Evolutionary conservation across 1,140 invertebrate genomes (phyloP).

Genomic region (Anastrepha ludens): DNA sequence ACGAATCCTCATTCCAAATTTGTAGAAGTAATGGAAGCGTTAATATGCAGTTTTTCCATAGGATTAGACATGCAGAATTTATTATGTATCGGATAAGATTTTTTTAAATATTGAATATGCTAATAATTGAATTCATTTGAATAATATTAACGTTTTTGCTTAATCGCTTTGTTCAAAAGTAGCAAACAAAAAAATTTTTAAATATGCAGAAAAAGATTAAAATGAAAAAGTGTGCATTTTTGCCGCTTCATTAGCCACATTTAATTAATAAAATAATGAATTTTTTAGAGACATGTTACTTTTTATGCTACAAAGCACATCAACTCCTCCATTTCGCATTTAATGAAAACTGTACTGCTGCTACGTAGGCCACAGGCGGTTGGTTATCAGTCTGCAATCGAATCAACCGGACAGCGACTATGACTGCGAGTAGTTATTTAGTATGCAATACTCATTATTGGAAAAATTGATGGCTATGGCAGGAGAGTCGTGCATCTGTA

Average conservation of each 20-base stretch:
- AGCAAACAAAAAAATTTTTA: background rate
- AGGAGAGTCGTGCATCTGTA: background rate
- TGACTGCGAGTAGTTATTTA: constrained; percentile 33
- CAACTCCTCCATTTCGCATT: background rate
- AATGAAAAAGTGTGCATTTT: background rate
- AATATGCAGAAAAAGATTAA: background rate
- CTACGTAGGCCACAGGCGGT: background rate
- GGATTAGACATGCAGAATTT: too few relatives aligned
- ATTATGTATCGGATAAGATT: too few relatives aligned
- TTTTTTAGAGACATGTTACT: constrained; percentile 40
- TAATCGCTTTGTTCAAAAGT: background rate
- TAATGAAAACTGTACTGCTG: background rate
- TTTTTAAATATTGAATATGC: too few relatives aligned
- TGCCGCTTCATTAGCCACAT: constrained; percentile 40
- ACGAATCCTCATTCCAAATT: too few relatives aligned
- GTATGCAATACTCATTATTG: constrained; percentile 25
- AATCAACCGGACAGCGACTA: background rate
- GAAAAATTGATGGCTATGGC: background rate
- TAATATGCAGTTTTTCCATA: too few relatives aligned
- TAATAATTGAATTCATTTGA: too few relatives aligned
- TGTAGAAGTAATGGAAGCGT: too few relatives aligned
- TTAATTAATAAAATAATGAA: constrained; percentile 52
- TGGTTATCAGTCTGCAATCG: constrained; percentile 36
- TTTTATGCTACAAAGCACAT: constrained; percentile 19
- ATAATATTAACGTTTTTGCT: background rate